These are phyloP conservation scores for Poecilia latipinna DNA, from an alignment of 2,113 vertebrate genomes.

Conservation along the genomic window DNA sequence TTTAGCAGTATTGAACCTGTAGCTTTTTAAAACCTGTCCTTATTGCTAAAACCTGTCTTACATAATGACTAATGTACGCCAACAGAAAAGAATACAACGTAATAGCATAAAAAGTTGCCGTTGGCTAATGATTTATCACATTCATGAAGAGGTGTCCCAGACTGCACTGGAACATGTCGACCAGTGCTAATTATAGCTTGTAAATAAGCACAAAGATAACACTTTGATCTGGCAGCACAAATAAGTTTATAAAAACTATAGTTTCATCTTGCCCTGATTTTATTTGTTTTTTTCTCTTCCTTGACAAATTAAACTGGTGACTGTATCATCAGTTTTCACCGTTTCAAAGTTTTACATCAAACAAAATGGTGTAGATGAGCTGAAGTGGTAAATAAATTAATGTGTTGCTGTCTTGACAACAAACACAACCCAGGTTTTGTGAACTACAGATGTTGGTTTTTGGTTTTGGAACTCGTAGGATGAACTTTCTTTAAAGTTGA, in stretches of 20 bases:
- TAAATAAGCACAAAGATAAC: not conserved
- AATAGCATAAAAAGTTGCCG: not conserved
- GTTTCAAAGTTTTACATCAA: slow-evolving; percentile 44
- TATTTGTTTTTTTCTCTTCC: not conserved
- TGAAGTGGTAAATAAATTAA: slow-evolving; percentile 57
- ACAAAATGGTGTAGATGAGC: slow-evolving; percentile 35
- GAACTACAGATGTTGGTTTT: not conserved
- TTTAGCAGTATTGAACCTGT: not conserved
- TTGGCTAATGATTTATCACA: not conserved
- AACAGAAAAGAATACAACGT: not conserved
- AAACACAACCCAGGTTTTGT: slow-evolving; percentile 5
- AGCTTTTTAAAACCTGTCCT: too few species aligned
- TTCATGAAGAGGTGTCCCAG: not conserved
- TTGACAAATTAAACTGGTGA: not conserved
- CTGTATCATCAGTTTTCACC: slow-evolving; percentile 4
- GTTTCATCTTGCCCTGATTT: not conserved
- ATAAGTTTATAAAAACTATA: not conserved
- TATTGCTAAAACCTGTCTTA: not conserved
- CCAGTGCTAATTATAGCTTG: not conserved
- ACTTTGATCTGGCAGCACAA: not conserved
- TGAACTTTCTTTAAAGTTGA: slow-evolving; percentile 39
- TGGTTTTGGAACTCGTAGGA: slow-evolving; percentile 15
- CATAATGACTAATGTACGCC: not conserved
- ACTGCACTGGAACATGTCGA: not conserved
- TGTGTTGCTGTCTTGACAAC: not conserved